Conservation (phyloP, 2,113 vertebrate species). For the Chascanopsetta lugubris region DNA sequence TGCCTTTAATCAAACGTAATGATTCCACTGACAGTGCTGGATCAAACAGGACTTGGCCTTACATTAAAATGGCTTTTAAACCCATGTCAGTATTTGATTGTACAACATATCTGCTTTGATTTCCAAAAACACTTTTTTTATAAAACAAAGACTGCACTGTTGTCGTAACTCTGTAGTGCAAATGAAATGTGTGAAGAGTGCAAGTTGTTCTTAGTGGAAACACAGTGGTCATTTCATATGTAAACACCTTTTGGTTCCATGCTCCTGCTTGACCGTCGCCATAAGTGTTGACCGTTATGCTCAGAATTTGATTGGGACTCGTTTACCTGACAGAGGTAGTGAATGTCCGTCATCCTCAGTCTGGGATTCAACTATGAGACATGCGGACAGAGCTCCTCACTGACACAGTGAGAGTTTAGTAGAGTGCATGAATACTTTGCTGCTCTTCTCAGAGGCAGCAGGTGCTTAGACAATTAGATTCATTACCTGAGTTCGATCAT, state of each 20-base stretch:
- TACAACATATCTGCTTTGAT: neutral
- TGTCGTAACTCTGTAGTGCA: constrained; percentile 16
- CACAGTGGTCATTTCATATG: neutral
- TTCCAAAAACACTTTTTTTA: neutral
- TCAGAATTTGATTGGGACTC: neutral
- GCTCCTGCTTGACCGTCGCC: neutral
- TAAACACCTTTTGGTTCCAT: neutral
- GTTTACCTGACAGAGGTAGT: constrained; percentile 56
- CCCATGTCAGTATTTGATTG: neutral
- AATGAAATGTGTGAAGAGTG: too few relatives aligned
- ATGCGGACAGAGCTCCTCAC: constrained; percentile 8
- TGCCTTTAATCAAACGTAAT: constrained; percentile 40
- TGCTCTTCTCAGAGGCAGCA: neutral
- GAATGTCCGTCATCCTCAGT: constrained; percentile 35
- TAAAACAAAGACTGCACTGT: neutral
- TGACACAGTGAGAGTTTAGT: constrained; percentile 11
- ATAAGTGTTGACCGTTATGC: neutral
- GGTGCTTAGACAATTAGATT: constrained; percentile 18
- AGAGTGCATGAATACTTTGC: neutral
- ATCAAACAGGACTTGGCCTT: constrained; percentile 13
- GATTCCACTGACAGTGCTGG: constrained; percentile 2
- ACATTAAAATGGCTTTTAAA: neutral
- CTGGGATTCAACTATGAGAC: neutral
- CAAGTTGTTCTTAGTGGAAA: neutral
- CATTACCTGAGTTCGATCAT: constrained; percentile 48